Base-by-base conservation (phyloP, 1,140 invertebrate genomes). In the Sarcophaga peregrina region DNA sequence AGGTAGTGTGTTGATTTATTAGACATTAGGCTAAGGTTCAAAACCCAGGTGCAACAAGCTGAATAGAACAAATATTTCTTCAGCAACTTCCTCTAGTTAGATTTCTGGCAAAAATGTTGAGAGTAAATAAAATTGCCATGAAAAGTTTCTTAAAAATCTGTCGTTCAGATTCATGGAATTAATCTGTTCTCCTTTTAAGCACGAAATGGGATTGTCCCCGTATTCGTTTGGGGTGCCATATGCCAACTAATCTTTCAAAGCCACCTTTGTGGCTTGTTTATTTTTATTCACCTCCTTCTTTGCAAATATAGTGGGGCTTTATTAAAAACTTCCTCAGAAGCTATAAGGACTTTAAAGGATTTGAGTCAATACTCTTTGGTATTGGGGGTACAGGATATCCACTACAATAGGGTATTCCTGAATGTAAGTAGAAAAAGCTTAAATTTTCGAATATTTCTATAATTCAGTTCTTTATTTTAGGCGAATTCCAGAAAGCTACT, bases 271-370 rank as follows among this genome's bases (percentile, higher is more conserved):
- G 13, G 85, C 92, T 0, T 90, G 92, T 0, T 87, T 93, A 4
- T 93, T 93, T 85, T 84, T 92, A 1, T 93, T 92, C 83, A 93
- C 93, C 5, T 92, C 93, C 4, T 93, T 93, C 86, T 93, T 93
- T 5, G 93, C 93, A 0, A 93, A 92, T 86, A 93, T 93, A 82
- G 93, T 93, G 58, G n/a, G n/a, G 92, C 92, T 4, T 90, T 93
- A 76, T 87, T 93, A 78, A 93, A 93, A 85, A 92, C 92, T 75
- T 92, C 93, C 1, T 93, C 92, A 83, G 87, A 91, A 83, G 91
- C 92, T 9, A 90, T 93, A 47, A 89, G 86, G n/a, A 92, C 92
- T 25, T 87, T 93, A 73, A 89, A 83, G 10, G 92, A 93, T 86
- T 89, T 93, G 6, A 87, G 91, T 0, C 87, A 91, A 75, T 93